Conservation (phyloP, 2,113 vertebrate genomes). For the mouse (Mus musculus) region DNA sequence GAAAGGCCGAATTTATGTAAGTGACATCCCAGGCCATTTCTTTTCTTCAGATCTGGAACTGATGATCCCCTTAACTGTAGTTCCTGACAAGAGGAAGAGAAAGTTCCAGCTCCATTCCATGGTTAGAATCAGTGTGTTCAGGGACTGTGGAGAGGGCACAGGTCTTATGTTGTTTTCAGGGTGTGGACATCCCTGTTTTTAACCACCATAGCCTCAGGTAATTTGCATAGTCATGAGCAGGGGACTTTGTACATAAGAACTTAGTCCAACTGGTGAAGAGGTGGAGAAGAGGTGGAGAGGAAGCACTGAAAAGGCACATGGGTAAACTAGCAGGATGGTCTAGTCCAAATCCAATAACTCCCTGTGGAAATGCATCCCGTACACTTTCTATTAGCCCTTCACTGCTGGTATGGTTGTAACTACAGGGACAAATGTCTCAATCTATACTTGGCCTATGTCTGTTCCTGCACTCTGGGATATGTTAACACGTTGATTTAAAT, state of each 20-base stretch:
- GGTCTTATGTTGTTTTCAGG: neutral
- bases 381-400: accelerated
- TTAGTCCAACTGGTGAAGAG: neutral
- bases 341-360: neutral
- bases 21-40: neutral
- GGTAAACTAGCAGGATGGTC: neutral
- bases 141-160: neutral
- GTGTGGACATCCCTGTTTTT: neutral
- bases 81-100: too few species aligned
- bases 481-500: too few species aligned
- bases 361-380: neutral
- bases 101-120: too few species aligned
- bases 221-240: neutral
- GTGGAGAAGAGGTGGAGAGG: neutral
- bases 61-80: neutral
- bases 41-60: neutral
- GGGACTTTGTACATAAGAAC: neutral
- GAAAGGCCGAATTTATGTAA: neutral
- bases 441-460: too few species aligned
- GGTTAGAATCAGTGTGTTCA: neutral
- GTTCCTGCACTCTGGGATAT: too few species aligned
- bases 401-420: neutral
- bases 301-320: neutral
- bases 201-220: neutral
- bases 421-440: neutral